Conservation (phyloP, 2,797 vertebrate genomes). For the Meda fulgida region DNA sequence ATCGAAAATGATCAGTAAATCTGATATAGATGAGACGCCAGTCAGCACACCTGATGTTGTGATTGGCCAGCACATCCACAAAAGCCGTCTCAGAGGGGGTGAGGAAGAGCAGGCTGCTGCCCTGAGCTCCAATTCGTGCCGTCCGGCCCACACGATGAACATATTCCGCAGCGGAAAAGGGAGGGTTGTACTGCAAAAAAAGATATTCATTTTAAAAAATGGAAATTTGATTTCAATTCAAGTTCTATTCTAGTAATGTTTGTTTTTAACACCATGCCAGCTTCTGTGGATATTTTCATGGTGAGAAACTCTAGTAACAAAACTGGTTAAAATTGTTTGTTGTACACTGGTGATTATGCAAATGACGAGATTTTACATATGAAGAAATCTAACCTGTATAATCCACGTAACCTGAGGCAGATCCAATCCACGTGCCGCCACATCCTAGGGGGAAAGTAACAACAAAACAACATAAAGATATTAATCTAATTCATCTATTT, state of each 20-base stretch:
- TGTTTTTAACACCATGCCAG: too few relatives aligned
- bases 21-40: neutral
- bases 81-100: constrained; percentile 89
- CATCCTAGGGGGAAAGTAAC: constrained; percentile 79
- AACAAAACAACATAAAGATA: neutral
- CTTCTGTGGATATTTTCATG: too few relatives aligned
- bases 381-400: constrained; percentile 80
- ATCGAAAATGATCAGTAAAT: neutral
- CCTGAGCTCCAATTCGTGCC: constrained; percentile 87
- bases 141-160: constrained; percentile 93
- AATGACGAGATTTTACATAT: neutral
- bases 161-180: constrained; percentile 85
- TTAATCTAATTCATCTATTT: neutral
- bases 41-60: constrained; percentile 91
- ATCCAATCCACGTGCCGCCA: constrained; percentile 93
- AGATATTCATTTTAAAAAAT: neutral
- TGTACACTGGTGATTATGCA: neutral
- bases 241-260: neutral
- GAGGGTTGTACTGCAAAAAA: constrained; percentile 84
- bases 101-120: constrained; percentile 92
- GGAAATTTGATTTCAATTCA: neutral
- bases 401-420: constrained; percentile 94
- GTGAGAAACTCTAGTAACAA: too few relatives aligned
- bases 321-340: neutral
- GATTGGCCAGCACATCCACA: constrained; percentile 86